phyloP scores from a whole-genome alignment of 2,113 vertebrate genomes.

The Neolamprologus brichardi region DNA sequence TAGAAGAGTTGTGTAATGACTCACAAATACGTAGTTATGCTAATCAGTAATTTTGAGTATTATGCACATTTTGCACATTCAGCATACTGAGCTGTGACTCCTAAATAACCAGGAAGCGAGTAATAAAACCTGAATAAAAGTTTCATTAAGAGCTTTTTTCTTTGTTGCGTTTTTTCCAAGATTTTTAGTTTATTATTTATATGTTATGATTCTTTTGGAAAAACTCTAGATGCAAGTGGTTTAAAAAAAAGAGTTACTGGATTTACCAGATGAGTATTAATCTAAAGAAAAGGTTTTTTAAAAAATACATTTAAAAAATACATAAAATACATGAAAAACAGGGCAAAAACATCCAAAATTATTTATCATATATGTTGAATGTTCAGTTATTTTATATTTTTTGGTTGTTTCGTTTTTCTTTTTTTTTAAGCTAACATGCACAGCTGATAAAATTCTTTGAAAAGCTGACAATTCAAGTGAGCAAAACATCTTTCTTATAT shows the following conservation, averaged over 20 bases:
- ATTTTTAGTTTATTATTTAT: background rate
- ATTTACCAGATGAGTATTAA: background rate
- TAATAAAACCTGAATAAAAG: background rate
- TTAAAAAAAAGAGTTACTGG: background rate
- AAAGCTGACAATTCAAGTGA: background rate
- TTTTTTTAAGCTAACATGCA: background rate
- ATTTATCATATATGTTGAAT: background rate
- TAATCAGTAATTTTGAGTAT: background rate
- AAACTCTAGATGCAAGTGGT: background rate
- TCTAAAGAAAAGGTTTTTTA: background rate
- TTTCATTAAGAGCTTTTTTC: background rate
- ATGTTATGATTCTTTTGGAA: background rate
- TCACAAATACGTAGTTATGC: background rate
- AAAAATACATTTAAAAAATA: background rate
- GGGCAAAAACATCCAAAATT: background rate
- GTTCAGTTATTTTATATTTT: background rate
- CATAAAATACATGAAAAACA: background rate
- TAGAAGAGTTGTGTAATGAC: background rate
- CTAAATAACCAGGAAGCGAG: background rate
- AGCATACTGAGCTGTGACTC: background rate
- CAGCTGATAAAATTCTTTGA: background rate
- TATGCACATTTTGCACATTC: background rate
- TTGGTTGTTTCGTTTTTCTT: accelerated
- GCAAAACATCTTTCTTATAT: background rate
- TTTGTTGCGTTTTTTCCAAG: background rate